Conservation (phyloP, 2,888 invertebrate species). For the Hyalella azteca region DNA sequence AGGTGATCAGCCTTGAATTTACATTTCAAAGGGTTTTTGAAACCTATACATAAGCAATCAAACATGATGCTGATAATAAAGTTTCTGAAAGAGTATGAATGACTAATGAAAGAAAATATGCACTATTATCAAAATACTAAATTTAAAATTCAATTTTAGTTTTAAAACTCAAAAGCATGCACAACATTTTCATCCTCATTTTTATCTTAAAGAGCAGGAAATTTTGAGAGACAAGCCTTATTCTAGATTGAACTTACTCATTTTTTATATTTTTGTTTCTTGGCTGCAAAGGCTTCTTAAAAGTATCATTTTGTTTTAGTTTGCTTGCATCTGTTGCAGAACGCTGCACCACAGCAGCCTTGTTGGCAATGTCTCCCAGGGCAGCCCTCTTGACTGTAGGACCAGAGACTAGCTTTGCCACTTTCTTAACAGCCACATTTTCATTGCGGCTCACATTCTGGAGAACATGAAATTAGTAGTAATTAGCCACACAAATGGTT, state of each 20-base stretch:
- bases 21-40: too few relatives aligned
- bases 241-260: constrained; percentile 22
- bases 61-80: too few relatives aligned
- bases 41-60: too few relatives aligned
- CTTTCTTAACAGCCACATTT: constrained; percentile 40
- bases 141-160: too few relatives aligned
- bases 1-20: too few relatives aligned
- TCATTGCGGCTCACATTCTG: background rate
- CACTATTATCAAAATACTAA: too few relatives aligned
- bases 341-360: constrained; percentile 12
- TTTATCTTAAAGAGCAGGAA: too few relatives aligned
- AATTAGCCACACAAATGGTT: background rate
- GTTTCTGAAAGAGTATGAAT: too few relatives aligned
- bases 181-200: too few relatives aligned
- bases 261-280: background rate
- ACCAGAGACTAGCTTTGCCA: constrained; percentile 47
- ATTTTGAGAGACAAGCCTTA: too few relatives aligned
- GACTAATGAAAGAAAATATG: too few relatives aligned
- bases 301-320: background rate
- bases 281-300: constrained; percentile 31
- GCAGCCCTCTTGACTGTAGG: constrained; percentile 45
- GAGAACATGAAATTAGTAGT: background rate
- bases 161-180: too few relatives aligned
- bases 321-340: background rate
- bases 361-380: constrained; percentile 54